A percentile compares a stretch with the other conserved stretches of the same genome.
These are phyloP conservation scores for Antennarius maculatus DNA, from an alignment of 2,797 vertebrate species.

Conservation along the genomic window DNA sequence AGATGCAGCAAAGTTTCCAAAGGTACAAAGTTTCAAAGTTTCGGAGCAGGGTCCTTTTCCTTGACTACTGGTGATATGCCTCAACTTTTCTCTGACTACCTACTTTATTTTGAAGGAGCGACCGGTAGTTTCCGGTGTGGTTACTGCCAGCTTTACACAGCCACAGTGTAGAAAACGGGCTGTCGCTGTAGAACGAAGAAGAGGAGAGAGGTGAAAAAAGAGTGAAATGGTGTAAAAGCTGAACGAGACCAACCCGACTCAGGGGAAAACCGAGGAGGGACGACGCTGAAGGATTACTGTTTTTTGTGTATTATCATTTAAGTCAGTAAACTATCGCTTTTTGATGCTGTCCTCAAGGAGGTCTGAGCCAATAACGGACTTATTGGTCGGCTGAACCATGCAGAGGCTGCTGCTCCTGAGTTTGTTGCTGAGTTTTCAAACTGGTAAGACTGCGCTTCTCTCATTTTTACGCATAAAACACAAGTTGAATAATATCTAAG, in stretches of 20 bases:
- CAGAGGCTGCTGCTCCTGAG: slow-evolving; percentile 82
- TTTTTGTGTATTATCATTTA: slow-evolving; percentile 25
- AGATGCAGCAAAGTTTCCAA: too few species aligned
- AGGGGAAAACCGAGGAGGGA: slow-evolving; percentile 19
- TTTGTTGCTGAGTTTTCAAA: slow-evolving; percentile 79
- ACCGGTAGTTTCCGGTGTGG: neutral
- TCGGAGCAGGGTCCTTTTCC: too few species aligned
- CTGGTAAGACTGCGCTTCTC: slow-evolving; percentile 70
- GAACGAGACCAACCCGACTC: slow-evolving; percentile 21
- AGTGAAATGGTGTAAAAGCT: slow-evolving; percentile 66
- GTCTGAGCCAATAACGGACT: slow-evolving; percentile 77
- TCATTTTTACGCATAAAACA: neutral
- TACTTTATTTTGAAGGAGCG: slow-evolving; percentile 40
- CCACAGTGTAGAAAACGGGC: slow-evolving; percentile 60
- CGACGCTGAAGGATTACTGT: slow-evolving; percentile 58
- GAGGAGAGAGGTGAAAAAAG: slow-evolving; percentile 45
- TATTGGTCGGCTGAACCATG: slow-evolving; percentile 82
- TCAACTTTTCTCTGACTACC: too few species aligned
- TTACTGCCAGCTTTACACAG: neutral
- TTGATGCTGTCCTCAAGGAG: slow-evolving; percentile 83
- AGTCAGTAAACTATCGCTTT: slow-evolving; percentile 67
- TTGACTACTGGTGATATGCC: too few species aligned
- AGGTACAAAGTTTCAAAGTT: too few species aligned
- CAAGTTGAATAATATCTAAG: neutral
- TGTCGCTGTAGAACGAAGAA: slow-evolving; percentile 49